Evolutionary conservation across 2,888 invertebrate species (phyloP), one percentile per base, ranked within the genome.

Genomic region (Drosophila paramelanica): DNA sequence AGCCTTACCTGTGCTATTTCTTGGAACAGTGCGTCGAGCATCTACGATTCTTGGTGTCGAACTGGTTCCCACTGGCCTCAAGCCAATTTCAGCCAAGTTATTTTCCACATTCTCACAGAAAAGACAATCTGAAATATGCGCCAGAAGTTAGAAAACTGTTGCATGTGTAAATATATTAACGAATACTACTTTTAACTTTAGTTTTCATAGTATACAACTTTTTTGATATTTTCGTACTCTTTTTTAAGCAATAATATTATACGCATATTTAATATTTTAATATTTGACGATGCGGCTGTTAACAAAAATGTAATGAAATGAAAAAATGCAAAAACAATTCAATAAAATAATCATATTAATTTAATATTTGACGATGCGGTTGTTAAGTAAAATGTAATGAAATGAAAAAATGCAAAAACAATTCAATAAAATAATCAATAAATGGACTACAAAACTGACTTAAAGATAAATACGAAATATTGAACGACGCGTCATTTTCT

Each of bases 381-480:
- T 33, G 11, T 33, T 10, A 33, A 11, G 11, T 33, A 11, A 33
- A 33, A 33, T 8, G 1, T 5, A 36, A 36, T 13, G 3, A 1
- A 36, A 13, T 36, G 10, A 36, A 13, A 36, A 36, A 13, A 36
- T 36, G 11, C 1, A 36, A 36, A 4, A 36, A 1, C 4, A 13
- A 3, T 36, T 5, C 13, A 11, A 13, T 36, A 36, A 36, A 36
- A 11, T 1, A 33, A 33, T 33, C 1, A 0, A 33, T 11, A 3
- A 33, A 33, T 3, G 11, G 10, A 33, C 33, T 7, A 8, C 2
- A 14, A 14, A 41, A 6, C 7, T n/a, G 4, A 3, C 23, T 67
- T 67, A 83, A 3, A 83, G 10, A n/a, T 89, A 91, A 42, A 90
- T 82, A 4, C 90, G 91, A 20, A 68, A 66, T 10, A 73, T 38